Evolutionary conservation across 2,113 vertebrate genomes (phyloP), one percentile per base, ranked within the genome.

Genomic region (Hemibagrus wyckioides): DNA sequence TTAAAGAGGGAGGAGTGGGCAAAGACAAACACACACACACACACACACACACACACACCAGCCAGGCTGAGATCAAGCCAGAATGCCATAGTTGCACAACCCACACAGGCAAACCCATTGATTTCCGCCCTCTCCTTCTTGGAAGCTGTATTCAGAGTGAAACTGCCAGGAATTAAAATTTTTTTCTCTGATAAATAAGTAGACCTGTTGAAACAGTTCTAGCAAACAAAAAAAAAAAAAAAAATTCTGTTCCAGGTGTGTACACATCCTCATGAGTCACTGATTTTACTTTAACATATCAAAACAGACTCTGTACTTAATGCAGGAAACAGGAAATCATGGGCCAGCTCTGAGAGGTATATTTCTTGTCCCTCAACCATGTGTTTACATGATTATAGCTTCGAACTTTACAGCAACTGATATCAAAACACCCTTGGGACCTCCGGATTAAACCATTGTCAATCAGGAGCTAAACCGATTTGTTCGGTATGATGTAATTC

Each of bases 1-100:
- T 81, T 84, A 86, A 82, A 86, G 61, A 50, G 84, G 77, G 87
- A 85, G 87, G 76, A 83, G 87, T 79, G 59, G 33, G 77, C 57
- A 85, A 80, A 90, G 23, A 30, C 23, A 88, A 76, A 89, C 81
- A 86, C 28, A 61, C 13, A 71, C 56, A 89, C 71, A 85, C 39
- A 44, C 71, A 85, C 36, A 54, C 21, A 63, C 48, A 30, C 76
- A 83, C 28, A 73, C 48, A 86, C 80, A 88, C 71, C 71, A 41
- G 54, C 54, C 84, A 86, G 67, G 77, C 84, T 65, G 48, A 83
- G 83, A 71, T 80, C 73, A 87, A 82, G 63, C n/a, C 69, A 69
- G 17, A 76, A 88, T 50, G 36, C 83, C 67, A 28, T 30, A 81
- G 52, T 71, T 69, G 79, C 79, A 82, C 79, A 76, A 85, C 79